A percentile compares a stretch with the other conserved stretches of the same genome.
These are phyloP conservation scores for Catostomus latipinnis DNA, from an alignment of 2,797 vertebrate species.

Conservation along the genomic window DNA sequence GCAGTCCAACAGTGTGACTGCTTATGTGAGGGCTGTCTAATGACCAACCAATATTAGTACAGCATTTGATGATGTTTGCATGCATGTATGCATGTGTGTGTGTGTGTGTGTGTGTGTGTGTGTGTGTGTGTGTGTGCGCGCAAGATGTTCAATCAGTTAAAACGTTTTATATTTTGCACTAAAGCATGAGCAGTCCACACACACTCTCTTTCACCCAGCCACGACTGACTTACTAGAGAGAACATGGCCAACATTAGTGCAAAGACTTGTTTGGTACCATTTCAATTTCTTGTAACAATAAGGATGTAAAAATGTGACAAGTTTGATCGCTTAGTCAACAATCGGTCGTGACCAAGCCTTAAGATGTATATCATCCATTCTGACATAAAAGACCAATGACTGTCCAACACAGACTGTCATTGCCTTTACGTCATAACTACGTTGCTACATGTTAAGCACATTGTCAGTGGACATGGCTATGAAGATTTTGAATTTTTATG, in stretches of 20 bases:
- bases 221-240: not conserved
- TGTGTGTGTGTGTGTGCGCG: not conserved
- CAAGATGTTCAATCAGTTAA: not conserved
- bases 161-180: not conserved
- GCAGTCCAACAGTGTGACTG: not conserved
- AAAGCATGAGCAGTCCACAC: not conserved
- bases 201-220: not conserved
- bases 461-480: no score
- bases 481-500: no score
- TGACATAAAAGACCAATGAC: not conserved
- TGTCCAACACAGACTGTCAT: not conserved
- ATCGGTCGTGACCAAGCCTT: no score
- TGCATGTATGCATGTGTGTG: no score
- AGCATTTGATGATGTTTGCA: not conserved
- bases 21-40: not conserved
- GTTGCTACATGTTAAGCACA: no score
- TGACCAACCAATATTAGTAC: not conserved
- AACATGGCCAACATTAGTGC: not conserved
- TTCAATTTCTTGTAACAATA: slow-evolving; percentile 5
- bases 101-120: not conserved
- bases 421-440: not conserved
- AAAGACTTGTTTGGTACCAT: not conserved
- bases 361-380: slow-evolving; percentile 1
- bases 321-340: not conserved
- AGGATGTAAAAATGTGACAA: not conserved